A percentile compares a stretch with the other conserved stretches of the same genome.
Evolutionary conservation across 2,888 invertebrate species (phyloP).

Genomic region (Taphrorychus bicolor): DNA sequence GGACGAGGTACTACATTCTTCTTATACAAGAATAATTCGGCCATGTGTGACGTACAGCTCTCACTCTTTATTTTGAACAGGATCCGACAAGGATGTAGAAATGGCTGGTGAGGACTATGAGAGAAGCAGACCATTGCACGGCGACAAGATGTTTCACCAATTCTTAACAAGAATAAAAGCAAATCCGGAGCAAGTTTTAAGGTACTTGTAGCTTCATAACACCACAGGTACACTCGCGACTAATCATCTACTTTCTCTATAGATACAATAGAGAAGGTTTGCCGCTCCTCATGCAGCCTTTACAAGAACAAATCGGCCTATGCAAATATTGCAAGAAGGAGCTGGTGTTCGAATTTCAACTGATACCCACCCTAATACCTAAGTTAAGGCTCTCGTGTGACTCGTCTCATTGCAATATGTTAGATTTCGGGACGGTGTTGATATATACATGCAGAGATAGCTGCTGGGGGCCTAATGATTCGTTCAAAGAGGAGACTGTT

Average conservation of each 20-base stretch:
- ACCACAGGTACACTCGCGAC: neutral
- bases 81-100: neutral
- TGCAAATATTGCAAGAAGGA: slow-evolving; percentile 77
- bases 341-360: slow-evolving; percentile 81
- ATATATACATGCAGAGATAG: slow-evolving; percentile 84
- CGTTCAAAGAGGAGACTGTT: slow-evolving; percentile 72
- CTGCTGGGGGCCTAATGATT: slow-evolving; percentile 80
- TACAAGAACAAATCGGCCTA: slow-evolving; percentile 63
- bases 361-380: slow-evolving; percentile 81
- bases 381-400: slow-evolving; percentile 68
- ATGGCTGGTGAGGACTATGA: slow-evolving; percentile 75
- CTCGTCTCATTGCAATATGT: slow-evolving; percentile 59
- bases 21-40: neutral
- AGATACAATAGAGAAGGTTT: slow-evolving; percentile 69
- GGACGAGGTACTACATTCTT: neutral
- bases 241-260: neutral
- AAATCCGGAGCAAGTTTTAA: slow-evolving; percentile 83
- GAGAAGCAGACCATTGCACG: slow-evolving; percentile 79
- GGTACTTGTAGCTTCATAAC: slow-evolving; percentile 62
- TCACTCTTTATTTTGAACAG: too few relatives aligned
- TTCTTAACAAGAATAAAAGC: slow-evolving; percentile 75
- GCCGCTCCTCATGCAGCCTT: slow-evolving; percentile 74
- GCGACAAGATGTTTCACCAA: slow-evolving; percentile 82
- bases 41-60: neutral
- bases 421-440: slow-evolving; percentile 88